phyloP scores from a whole-genome alignment of 2,888 invertebrate genomes.

The Copidosoma aretas region DNA sequence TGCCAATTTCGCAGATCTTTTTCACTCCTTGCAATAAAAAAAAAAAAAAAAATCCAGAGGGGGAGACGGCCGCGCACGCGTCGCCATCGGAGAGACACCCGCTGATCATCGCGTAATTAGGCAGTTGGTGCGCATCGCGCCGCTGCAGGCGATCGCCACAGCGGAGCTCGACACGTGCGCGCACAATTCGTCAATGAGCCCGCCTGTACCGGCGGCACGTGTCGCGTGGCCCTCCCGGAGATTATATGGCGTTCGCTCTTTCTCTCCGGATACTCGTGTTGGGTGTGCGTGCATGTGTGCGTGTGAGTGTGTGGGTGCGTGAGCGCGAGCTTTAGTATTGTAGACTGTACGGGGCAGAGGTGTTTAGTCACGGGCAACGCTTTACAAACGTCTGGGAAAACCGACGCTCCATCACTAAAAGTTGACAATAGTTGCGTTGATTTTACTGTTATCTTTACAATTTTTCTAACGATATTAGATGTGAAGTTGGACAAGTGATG shows the following conservation, averaged over 20 bases:
- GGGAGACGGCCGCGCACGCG: conserved; percentile 34
- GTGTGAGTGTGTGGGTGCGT: too few relatives aligned
- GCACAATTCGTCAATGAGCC: conserved; percentile 59
- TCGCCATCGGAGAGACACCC: conserved; percentile 51
- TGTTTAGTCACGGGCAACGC: conserved; percentile 42
- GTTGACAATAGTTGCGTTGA: too few relatives aligned
- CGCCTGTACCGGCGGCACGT: conserved; percentile 25
- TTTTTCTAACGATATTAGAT: too few relatives aligned
- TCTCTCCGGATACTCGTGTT: background rate
- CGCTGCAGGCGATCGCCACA: conserved; percentile 35
- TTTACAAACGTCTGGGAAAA: conserved; percentile 36
- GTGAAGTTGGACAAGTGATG: too few relatives aligned
- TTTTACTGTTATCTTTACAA: too few relatives aligned
- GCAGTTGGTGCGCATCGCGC: conserved; percentile 50
- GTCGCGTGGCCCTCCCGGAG: conserved; percentile 29
- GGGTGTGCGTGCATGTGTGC: background rate
- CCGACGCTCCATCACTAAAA: too few relatives aligned
- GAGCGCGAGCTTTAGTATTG: too few relatives aligned
- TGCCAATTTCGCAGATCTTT: conserved; percentile 54
- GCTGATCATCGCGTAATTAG: conserved; percentile 62
- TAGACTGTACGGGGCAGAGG: too few relatives aligned
- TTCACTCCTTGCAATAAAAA: background rate
- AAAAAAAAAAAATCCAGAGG: background rate
- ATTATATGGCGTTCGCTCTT: conserved; percentile 11
- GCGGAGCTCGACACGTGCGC: conserved; percentile 55